These are phyloP conservation scores for Dermatemys mawii DNA, from an alignment of 2,113 vertebrate genomes.

Conservation along the genomic window DNA sequence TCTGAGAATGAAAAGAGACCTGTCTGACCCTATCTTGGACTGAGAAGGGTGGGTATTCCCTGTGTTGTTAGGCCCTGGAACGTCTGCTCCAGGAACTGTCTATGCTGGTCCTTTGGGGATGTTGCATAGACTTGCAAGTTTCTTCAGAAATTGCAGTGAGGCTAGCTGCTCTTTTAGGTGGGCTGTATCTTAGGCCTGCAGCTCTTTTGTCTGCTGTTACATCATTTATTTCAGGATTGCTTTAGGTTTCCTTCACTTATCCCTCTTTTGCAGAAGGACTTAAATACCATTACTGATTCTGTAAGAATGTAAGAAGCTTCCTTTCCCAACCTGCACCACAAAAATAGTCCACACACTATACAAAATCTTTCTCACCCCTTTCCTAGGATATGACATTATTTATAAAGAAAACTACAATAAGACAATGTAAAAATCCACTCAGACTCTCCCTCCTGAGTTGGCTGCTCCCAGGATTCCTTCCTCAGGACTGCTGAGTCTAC, in stretches of 20 bases:
- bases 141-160: neutral
- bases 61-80: neutral
- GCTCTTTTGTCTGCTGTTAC: neutral
- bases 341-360: conserved; percentile 13
- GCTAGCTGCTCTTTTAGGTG: neutral
- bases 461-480: neutral
- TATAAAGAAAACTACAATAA: neutral
- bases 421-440: neutral
- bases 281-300: neutral
- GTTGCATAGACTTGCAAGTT: neutral
- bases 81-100: neutral
- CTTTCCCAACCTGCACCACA: conserved; percentile 9
- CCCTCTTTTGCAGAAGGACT: neutral
- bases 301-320: neutral
- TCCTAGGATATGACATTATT: conserved; percentile 30
- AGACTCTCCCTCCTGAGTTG: neutral
- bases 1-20: neutral
- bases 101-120: neutral
- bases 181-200: conserved; percentile 16
- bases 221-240: conserved; percentile 21
- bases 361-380: conserved; percentile 40
- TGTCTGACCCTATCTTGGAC: neutral
- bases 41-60: neutral
- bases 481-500: neutral
- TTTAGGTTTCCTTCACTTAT: conserved; percentile 3